Evolutionary conservation across 2,113 vertebrate species (phyloP).

Genomic region (Ranitomeya variabilis): DNA sequence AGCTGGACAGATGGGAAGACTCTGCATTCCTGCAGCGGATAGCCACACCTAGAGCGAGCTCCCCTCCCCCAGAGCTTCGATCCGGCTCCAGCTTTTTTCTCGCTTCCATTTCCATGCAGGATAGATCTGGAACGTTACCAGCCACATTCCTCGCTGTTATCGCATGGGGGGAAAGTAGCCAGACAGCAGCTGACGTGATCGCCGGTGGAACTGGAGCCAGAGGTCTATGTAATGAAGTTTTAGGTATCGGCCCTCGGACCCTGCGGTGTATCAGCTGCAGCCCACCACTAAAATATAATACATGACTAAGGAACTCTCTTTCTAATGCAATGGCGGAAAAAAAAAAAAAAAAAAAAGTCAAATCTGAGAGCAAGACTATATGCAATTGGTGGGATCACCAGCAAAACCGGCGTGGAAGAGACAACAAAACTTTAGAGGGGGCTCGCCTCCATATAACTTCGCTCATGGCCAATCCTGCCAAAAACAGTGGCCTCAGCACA

Average conservation of each 20-base stretch:
- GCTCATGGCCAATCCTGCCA: too few relatives aligned
- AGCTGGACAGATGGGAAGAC: conserved; percentile 22
- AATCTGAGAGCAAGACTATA: too few relatives aligned
- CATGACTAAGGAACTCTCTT: too few relatives aligned
- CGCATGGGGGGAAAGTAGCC: background rate
- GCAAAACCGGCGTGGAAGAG: too few relatives aligned
- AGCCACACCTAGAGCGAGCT: conserved; percentile 14
- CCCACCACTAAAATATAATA: too few relatives aligned
- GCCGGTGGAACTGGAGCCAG: background rate
- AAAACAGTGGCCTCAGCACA: too few relatives aligned
- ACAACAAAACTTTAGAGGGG: too few relatives aligned
- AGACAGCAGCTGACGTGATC: conserved; percentile 2
- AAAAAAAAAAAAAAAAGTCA: too few relatives aligned
- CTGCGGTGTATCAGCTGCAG: background rate
- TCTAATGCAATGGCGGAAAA: too few relatives aligned
- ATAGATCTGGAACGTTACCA: conserved; percentile 1
- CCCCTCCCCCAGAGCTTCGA: background rate
- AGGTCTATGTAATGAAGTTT: background rate
- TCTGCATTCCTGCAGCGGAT: background rate
- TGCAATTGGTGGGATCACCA: too few relatives aligned
- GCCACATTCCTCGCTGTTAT: conserved; percentile 22
- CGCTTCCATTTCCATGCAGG: background rate
- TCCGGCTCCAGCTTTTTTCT: background rate
- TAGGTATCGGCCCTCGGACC: background rate
- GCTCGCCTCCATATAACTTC: too few relatives aligned